Percentiles rank a stretch among this genome's conserved stretches.
Conservation (phyloP, 2,888 invertebrate genomes). For the Mellilla xanthometata region DNA sequence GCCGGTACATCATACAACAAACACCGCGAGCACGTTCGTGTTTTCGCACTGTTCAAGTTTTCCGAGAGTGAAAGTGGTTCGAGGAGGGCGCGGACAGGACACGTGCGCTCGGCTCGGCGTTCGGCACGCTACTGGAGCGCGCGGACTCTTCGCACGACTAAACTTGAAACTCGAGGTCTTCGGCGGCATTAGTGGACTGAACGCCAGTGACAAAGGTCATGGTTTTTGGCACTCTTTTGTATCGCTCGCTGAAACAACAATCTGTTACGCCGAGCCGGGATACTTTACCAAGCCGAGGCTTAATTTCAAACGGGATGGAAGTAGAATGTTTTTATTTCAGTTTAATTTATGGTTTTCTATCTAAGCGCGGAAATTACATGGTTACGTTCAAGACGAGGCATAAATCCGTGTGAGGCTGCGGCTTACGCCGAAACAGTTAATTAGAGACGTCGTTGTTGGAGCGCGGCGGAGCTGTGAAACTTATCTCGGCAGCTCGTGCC, state of each 20-base stretch:
- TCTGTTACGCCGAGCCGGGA: not conserved
- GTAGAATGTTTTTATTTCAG: not conserved
- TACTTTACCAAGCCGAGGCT: not conserved
- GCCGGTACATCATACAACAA: slow-evolving; percentile 47
- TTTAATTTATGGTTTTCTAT: slow-evolving; percentile 5
- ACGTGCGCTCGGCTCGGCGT: slow-evolving; percentile 59
- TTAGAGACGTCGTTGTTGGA: slow-evolving; percentile 3
- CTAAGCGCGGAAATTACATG: slow-evolving; percentile 9
- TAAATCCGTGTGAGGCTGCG: slow-evolving; percentile 9
- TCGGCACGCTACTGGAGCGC: slow-evolving; percentile 60
- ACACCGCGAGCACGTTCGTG: slow-evolving; percentile 30
- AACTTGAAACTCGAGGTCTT: slow-evolving; percentile 67
- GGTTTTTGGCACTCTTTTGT: slow-evolving; percentile 43
- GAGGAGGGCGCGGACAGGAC: slow-evolving; percentile 32
- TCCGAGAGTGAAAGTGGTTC: slow-evolving; percentile 41
- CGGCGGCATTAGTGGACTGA: slow-evolving; percentile 57
- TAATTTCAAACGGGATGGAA: not conserved
- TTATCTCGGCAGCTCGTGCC: not conserved
- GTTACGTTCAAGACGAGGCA: slow-evolving; percentile 7
- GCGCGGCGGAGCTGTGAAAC: not conserved
- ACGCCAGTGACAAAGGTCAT: slow-evolving; percentile 66
- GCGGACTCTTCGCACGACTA: slow-evolving; percentile 41
- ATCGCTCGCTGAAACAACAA: slow-evolving; percentile 5
- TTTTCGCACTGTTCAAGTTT: slow-evolving; percentile 48
- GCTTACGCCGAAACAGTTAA: slow-evolving; percentile 8